Evolutionary conservation across 2,113 vertebrate species (phyloP), one percentile per base, ranked within the genome.

Genomic region (Jaculus jaculus): DNA sequence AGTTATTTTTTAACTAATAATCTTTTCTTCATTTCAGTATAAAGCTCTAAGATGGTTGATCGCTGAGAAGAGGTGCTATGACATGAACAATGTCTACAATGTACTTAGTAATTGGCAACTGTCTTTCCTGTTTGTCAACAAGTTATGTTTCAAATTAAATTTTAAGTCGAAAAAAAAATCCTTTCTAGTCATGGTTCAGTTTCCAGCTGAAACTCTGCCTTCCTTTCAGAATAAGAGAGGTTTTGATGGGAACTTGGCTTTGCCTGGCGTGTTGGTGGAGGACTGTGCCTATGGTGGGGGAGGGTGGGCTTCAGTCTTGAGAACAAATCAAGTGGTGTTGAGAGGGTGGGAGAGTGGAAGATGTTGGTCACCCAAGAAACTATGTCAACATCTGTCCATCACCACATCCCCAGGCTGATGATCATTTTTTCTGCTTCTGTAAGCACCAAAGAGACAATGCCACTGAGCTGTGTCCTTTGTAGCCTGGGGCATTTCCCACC

Each of bases 401-500:
- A 97, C 95, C 91, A 95, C 2, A 85, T 97, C 96, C 95, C 97
- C 97, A 91, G 96, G 97, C 94, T 89, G 94, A 98, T 97, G 98
- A 98, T 97, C 93, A 82, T 97, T 97, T 98, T 97, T 98, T 91
- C 96, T 94, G 97, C 96, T 96, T 98, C 97, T 98, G 96, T 98
- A 98, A 98, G 97, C 97, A 93, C 96, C 97, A 96, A 96, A 93
- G 96, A 97, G 81, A 98, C 98, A 99, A 98, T 98, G 96, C 94
- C 81, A 15, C 83, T 0, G 7, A 95, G 88, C 91, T 71, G 32
- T 23, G 21, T 89, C 92, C 97, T 98, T 98, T 98, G 96, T 98
- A 77, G 84, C 81, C 95, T 37, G 87, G 37, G 39, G 97, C 96
- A 98, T 98, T 99, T 98, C 98, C 98, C 98, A 99, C 98, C 98